Evolutionary conservation across 23 tunicate species (phyloP), one percentile per base, ranked within the genome.

Genomic region (Clavelina lepadiformis): DNA sequence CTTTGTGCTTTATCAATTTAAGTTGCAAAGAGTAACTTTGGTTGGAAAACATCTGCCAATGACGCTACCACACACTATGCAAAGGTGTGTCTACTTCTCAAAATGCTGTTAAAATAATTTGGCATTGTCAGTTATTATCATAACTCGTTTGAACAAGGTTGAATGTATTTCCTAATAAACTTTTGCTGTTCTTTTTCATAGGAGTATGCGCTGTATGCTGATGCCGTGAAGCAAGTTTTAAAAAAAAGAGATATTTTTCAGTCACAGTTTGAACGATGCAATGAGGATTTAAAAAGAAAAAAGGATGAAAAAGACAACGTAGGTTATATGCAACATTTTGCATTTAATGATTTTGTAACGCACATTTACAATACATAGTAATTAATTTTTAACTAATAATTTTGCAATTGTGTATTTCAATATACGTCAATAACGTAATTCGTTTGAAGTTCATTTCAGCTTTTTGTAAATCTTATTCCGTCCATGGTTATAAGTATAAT

Each of bases 181-280:
- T 13, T 44, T 13, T 44, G 18, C 18, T 18, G 0, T 30, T 20
- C 1, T 49, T 0, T n/a, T 22, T 59, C 25, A 7, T 46, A 82
- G 91, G 97, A 89, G 44, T 89, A 89, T 37, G 31, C 76, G 3
- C 38, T 89, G 38, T 89, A 81, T 53, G 53, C 71, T 35, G 97
- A 89, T 46, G 77, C 45, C 5, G 63, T 89, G 31, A 79, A 89
- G 36, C 84, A 81, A 47, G 84, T 76, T 25, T 56, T 89, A 51
- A 74, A 64, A 45, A 58, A 76, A 30, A 59, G 97, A 23, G 91
- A 89, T 49, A 66, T 31, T 8, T 75, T 65, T 51, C 83, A 89
- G 56, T 46, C 34, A 13, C 78, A 81, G 24, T 61, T 38, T 56
- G 97, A 81, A 28, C 56, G 61, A 63, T 31, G 55, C 7, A 50